Base-by-base conservation (phyloP, 30 jellyfish, hydroid and myxozoan species). In the Clytia hemisphaerica region DNA sequence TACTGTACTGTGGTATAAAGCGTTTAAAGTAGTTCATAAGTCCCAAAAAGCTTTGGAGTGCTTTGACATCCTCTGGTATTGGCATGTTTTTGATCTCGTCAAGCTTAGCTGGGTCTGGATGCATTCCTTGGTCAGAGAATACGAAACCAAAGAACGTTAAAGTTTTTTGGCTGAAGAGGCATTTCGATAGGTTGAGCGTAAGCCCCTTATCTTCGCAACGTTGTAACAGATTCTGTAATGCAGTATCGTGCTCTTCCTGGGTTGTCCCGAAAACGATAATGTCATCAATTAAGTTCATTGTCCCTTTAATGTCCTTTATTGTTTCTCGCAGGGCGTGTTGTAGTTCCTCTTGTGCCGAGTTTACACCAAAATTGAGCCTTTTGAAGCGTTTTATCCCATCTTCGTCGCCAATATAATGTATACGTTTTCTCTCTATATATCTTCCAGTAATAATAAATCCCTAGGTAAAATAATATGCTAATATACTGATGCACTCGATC, bases 21-120 rank as follows among this genome's bases (percentile, higher is more conserved):
- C 44, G 31, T 16, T 76, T 37, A 6, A 37, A 7, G 85, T n/a
- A 73, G 45, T 73, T 73, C 22, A 70, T 48, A 45, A 61, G 49
- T 36, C 86, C 86, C 31, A 61, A 34, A 9, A 73, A 61, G 31
- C 86, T 63, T 5, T 61, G 83, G 15, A 76, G 64, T 18, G 79
- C 67, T 44, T 36, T 62, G 7, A 47, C 73, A 61, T 75, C 37
- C 1, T 24, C 4, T 30, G 83, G 80, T 6, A 15, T 35, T 31
- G 54, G 84, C 5, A 47, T 72, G 27, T 60, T 27, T 21, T 58
- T 44, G 4, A 73, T 37, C n/a, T 25, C 83, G 15, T n/a, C 80
- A 30, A 73, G 60, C 40, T 73, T 72, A 1, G 77, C 24, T 1
- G 54, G 86, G 40, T 53, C 64, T 12, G 86, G 84, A 34, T 73